Conservation (phyloP, 2,113 vertebrate species). For the Ceratotherium simum region DNA sequence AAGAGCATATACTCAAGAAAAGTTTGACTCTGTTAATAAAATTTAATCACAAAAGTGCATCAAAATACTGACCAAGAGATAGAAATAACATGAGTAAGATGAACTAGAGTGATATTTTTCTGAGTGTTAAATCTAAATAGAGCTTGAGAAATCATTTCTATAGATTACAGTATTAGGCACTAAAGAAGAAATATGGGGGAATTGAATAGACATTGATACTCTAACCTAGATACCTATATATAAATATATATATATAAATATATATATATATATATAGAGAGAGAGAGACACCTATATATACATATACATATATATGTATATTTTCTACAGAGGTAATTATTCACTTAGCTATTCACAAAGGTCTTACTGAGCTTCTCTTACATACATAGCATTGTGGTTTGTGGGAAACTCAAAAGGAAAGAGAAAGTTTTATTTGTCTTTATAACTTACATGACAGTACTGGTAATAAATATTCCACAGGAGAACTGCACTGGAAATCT, state of each 20-base stretch:
- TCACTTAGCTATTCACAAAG: neutral
- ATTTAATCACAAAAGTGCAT: neutral
- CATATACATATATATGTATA: neutral
- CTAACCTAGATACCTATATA: neutral
- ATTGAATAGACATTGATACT: neutral
- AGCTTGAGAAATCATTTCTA: neutral
- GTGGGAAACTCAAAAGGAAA: neutral
- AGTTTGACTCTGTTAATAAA: neutral
- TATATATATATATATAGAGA: neutral
- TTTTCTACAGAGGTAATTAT: neutral
- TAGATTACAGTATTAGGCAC: neutral
- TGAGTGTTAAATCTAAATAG: neutral
- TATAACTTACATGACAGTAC: neutral
- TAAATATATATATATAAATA: neutral
- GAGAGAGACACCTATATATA: neutral
- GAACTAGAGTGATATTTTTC: neutral
- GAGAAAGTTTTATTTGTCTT: neutral
- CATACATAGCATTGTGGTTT: neutral
- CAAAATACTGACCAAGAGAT: neutral
- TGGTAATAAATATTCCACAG: neutral
- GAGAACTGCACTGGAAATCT: neutral
- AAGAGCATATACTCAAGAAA: neutral
- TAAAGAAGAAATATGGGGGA: neutral
- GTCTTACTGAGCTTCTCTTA: neutral
- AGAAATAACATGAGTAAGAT: neutral